phyloP scores from a whole-genome alignment of 2,113 vertebrate genomes.

The Pungitius pungitius region DNA sequence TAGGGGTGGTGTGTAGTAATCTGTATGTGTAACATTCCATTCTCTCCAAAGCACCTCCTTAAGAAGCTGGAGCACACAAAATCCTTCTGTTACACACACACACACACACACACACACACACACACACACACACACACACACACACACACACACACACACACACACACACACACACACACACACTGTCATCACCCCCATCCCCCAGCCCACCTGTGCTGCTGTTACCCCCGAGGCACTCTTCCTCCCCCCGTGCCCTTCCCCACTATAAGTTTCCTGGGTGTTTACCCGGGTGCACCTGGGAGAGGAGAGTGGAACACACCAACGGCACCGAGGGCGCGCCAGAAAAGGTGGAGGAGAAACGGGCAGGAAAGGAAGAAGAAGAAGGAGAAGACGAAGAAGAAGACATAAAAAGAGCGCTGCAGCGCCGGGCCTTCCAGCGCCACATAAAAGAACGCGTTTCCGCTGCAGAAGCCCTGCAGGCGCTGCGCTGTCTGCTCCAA shows the following conservation, averaged over 20 bases:
- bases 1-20: conserved; percentile 71
- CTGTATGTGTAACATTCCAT: conserved; percentile 72
- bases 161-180: conserved; percentile 21
- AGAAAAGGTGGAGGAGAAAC: neutral
- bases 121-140: conserved; percentile 4
- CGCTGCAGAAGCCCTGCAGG: conserved; percentile 59
- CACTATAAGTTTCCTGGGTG: conserved; percentile 52
- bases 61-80: conserved; percentile 44
- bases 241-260: conserved; percentile 13
- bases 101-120: conserved; percentile 20
- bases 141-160: conserved; percentile 31
- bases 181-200: conserved; percentile 28
- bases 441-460: conserved; percentile 64
- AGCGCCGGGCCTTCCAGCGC: conserved; percentile 44
- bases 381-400: neutral
- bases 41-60: conserved; percentile 55
- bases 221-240: conserved; percentile 44
- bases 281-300: conserved; percentile 60
- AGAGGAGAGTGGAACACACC: conserved; percentile 21
- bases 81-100: conserved; percentile 38
- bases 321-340: conserved; percentile 3
- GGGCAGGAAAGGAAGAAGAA: neutral
- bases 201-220: conserved; percentile 68
- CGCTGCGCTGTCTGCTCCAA: conserved; percentile 63
- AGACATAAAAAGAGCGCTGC: conserved; percentile 26